Evolutionary conservation across 2,797 vertebrate species (phyloP).

Genomic region (Chaetophractus vellerosus): DNA sequence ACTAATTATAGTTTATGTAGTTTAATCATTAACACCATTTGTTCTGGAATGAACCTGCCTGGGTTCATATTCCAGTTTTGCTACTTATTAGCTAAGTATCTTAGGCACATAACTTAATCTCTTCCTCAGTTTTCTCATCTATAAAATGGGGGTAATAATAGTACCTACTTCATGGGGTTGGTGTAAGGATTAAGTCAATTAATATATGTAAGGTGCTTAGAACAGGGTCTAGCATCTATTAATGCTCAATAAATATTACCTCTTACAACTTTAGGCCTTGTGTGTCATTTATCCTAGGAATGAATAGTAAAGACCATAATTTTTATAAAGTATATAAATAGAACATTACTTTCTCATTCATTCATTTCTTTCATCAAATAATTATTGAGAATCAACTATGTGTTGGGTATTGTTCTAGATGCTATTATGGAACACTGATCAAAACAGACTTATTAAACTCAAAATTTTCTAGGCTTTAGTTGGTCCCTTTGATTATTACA

Average conservation of each 20-base stretch:
- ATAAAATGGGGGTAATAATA: conserved; percentile 22
- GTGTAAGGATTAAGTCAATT: conserved; percentile 58
- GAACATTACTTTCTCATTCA: conserved; percentile 40
- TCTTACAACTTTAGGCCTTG: neutral
- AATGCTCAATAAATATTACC: conserved; percentile 36
- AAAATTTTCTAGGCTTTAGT: conserved; percentile 55
- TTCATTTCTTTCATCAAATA: conserved; percentile 58
- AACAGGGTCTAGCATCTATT: conserved; percentile 4
- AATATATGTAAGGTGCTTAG: neutral
- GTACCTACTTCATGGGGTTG: neutral
- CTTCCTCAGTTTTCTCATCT: conserved; percentile 55
- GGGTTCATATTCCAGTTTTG: conserved; percentile 19
- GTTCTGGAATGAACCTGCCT: neutral
- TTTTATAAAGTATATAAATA: conserved; percentile 49
- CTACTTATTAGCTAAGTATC: conserved; percentile 47
- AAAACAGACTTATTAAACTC: conserved; percentile 26
- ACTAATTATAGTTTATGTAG: conserved; percentile 36
- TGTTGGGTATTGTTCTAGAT: conserved; percentile 1
- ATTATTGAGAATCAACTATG: conserved; percentile 7
- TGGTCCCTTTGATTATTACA: conserved; percentile 39
- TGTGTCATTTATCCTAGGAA: conserved; percentile 46
- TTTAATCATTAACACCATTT: conserved; percentile 28
- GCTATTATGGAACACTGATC: conserved; percentile 29
- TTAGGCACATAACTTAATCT: conserved; percentile 40
- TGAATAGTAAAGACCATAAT: conserved; percentile 43